Percentiles rank a stretch among this genome's conserved stretches.
Conservation (phyloP, 2,113 vertebrate species). For the Alosa alosa region DNA sequence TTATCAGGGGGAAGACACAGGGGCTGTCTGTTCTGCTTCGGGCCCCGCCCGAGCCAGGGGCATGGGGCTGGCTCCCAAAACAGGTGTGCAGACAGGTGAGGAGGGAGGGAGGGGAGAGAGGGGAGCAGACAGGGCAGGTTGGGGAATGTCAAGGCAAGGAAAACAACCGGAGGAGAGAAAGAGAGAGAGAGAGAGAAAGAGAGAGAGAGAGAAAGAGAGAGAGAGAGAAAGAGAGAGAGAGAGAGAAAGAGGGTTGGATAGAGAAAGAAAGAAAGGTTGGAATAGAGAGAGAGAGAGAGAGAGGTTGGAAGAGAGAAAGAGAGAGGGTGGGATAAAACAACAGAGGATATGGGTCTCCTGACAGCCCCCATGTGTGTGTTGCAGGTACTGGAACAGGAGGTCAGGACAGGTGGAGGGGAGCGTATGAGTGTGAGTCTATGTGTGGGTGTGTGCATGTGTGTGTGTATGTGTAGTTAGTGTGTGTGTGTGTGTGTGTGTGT, state of each 20-base stretch:
- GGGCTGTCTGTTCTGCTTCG: conserved; percentile 62
- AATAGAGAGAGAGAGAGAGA: not conserved
- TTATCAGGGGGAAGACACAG: conserved; percentile 68
- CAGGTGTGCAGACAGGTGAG: conserved; percentile 65
- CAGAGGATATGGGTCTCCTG: conserved; percentile 33
- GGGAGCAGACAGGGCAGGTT: conserved; percentile 26
- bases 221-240: not conserved
- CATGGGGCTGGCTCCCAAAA: conserved; percentile 53
- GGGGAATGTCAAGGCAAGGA: conserved; percentile 2
- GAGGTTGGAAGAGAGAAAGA: conserved; percentile 6
- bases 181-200: not conserved
- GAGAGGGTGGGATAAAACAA: conserved; percentile 22
- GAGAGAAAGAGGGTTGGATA: conserved; percentile 28
- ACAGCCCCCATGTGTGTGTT: conserved; percentile 14
- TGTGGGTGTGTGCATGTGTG: not conserved
- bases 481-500: not conserved
- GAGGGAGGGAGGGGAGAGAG: not conserved
- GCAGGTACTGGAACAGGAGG: conserved; percentile 39
- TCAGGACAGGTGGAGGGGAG: conserved; percentile 46
- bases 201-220: conserved; percentile 18
- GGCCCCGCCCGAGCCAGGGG: conserved; percentile 45
- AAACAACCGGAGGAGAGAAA: conserved; percentile 30
- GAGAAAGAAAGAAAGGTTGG: conserved; percentile 17
- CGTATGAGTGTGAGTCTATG: not conserved
- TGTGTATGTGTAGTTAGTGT: not conserved